phyloP scores from a whole-genome alignment of 2,113 vertebrate genomes.

The Gallinago media region DNA sequence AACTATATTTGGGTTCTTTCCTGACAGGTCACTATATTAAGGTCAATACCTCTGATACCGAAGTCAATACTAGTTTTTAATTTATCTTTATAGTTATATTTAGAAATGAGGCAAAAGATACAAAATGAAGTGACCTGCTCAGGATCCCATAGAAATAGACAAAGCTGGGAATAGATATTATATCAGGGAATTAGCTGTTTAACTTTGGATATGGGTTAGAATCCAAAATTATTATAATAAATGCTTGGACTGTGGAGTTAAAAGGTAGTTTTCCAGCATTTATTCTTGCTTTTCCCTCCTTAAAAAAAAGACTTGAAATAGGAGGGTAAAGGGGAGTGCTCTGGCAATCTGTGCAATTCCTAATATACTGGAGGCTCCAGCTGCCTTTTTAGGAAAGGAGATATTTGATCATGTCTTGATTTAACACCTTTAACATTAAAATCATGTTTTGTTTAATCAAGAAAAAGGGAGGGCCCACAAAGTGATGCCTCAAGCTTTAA shows the following conservation, averaged over 20 bases:
- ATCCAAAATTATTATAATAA: not conserved
- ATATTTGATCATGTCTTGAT: not conserved
- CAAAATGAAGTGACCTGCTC: not conserved
- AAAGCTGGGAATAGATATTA: not conserved
- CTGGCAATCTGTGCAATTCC: not conserved
- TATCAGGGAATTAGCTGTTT: not conserved
- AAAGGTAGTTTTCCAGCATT: not conserved
- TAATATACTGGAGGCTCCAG: not conserved
- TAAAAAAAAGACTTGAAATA: not conserved
- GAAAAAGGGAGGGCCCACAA: not conserved
- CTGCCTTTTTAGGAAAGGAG: not conserved
- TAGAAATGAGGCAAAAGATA: not conserved
- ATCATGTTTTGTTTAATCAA: not conserved
- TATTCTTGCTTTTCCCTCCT: not conserved
- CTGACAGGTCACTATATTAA: not conserved
- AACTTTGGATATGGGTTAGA: not conserved
- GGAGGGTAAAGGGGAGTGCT: not conserved
- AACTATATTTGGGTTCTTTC: not conserved
- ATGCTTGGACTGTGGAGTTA: not conserved
- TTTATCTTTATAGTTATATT: not conserved
- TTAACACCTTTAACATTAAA: not conserved
- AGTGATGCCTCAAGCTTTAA: not conserved
- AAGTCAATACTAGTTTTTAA: not conserved
- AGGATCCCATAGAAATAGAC: not conserved
- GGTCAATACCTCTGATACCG: not conserved